Conservation (phyloP, 1,140 invertebrate species). For the Bacillus rossius region DNA sequence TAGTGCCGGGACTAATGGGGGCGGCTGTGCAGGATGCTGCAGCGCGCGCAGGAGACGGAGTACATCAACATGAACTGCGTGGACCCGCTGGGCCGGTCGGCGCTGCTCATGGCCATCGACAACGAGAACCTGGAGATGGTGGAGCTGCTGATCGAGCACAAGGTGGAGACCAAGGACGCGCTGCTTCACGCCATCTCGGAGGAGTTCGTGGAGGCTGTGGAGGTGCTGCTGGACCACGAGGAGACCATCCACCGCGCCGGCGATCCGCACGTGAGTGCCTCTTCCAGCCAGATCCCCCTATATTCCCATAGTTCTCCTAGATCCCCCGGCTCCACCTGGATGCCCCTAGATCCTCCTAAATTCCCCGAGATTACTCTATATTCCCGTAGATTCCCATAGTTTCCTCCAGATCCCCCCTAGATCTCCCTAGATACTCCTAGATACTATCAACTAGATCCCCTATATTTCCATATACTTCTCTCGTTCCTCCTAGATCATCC, state of each 20-base stretch:
- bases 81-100: slow-evolving; percentile 88
- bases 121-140: slow-evolving; percentile 99
- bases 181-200: slow-evolving; percentile 95
- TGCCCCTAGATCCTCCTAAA: no score
- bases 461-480: no score
- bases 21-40: slow-evolving; percentile 61
- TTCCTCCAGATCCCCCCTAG: no score
- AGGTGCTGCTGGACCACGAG: slow-evolving; percentile 90
- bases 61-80: slow-evolving; percentile 96
- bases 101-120: slow-evolving; percentile 94
- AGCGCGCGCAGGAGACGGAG: slow-evolving; percentile 67
- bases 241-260: slow-evolving; percentile 73
- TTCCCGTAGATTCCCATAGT: no score
- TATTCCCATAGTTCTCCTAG: no score
- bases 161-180: slow-evolving; percentile 88
- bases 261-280: slow-evolving; percentile 66
- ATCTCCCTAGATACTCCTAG: no score
- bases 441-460: no score
- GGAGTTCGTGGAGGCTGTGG: slow-evolving; percentile 97
- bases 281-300: background rate
- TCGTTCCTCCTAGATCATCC: no score
- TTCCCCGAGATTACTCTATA: no score
- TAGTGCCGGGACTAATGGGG: no score
- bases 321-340: no score
- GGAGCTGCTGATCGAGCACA: slow-evolving; percentile 83